Evolutionary conservation across 2,888 invertebrate species (phyloP), one percentile per base, ranked within the genome.

Genomic region (Agrotis exclamationis): DNA sequence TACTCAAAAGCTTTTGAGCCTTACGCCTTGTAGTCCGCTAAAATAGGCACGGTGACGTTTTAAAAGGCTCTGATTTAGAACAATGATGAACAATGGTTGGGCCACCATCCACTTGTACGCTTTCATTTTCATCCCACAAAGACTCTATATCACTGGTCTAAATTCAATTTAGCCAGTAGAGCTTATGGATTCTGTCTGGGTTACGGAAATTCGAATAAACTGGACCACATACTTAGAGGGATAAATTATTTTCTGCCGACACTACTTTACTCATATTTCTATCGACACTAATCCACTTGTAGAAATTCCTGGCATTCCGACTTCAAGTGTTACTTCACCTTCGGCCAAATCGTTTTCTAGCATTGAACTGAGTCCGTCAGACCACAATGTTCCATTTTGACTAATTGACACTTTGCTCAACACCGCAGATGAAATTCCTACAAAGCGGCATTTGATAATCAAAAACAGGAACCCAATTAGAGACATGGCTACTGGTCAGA

Each of bases 401-500:
- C 24, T 68, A 60, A 51, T 57, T 57, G n/a, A 56, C 24, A 62
- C 39, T 74, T 74, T 13, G 18, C 7, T 16, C 48, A 45, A 33
- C 33, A 71, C 33, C 33, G 20, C 28, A 62, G 51, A 54, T 18
- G 53, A 58, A 57, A 57, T 22, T 62, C 39, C 11, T n/a, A 9
- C n/a, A 65, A 51, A 53, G 14, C 22, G 45, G 51, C 24, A 33
- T 65, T 58, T 44, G 47, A 56, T 28, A 59, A 53, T 57, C 45
- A 22, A 80, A 59, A 66, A 48, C 67, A 59, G 53, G 54, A 68
- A 56, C 24, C 56, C 62, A 64, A 71, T 71, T 67, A 70, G 58
- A 64, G 51, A 48, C 47, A 28, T 44, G 39, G 22, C 44, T 39
- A 24, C 28, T 45, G 16, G 18, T 62, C 33, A 47, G 50, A 66